phyloP scores from a whole-genome alignment of 2,888 invertebrate genomes.

The Ariolimax columbianus region DNA sequence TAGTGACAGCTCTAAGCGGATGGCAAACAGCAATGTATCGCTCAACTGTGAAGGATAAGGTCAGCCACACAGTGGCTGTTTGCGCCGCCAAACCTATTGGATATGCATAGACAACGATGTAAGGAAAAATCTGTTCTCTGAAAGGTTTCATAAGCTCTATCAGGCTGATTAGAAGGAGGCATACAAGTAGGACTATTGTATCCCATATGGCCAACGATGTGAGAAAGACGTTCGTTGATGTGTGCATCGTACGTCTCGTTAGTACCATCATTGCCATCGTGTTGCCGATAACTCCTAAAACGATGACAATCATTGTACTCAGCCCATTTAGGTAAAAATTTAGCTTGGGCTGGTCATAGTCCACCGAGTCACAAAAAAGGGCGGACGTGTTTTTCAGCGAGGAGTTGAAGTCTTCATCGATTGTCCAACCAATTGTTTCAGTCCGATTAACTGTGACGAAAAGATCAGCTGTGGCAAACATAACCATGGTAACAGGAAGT shows the following conservation, averaged over 20 bases:
- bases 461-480: constrained; percentile 20
- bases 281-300: constrained; percentile 86
- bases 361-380: constrained; percentile 16
- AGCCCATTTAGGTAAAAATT: constrained; percentile 70
- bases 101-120: constrained; percentile 75
- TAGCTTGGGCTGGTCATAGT: constrained; percentile 36
- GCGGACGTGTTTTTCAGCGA: constrained; percentile 21
- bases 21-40: constrained; percentile 89
- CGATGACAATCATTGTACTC: constrained; percentile 71
- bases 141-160: constrained; percentile 65
- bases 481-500: not conserved
- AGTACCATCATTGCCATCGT: constrained; percentile 82
- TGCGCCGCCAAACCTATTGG: constrained; percentile 92
- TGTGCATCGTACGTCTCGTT: constrained; percentile 84
- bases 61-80: constrained; percentile 94
- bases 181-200: constrained; percentile 72
- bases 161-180: constrained; percentile 73
- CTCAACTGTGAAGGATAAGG: constrained; percentile 86
- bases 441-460: constrained; percentile 32
- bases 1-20: constrained; percentile 90
- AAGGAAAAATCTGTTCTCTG: constrained; percentile 64
- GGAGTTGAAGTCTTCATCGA: not conserved
- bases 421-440: not conserved
- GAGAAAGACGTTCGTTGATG: constrained; percentile 84
- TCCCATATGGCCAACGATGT: constrained; percentile 77